A percentile compares a stretch with the other conserved stretches of the same genome.
Conservation (phyloP, 2,888 invertebrate genomes). For the Phyto melanocephala region DNA sequence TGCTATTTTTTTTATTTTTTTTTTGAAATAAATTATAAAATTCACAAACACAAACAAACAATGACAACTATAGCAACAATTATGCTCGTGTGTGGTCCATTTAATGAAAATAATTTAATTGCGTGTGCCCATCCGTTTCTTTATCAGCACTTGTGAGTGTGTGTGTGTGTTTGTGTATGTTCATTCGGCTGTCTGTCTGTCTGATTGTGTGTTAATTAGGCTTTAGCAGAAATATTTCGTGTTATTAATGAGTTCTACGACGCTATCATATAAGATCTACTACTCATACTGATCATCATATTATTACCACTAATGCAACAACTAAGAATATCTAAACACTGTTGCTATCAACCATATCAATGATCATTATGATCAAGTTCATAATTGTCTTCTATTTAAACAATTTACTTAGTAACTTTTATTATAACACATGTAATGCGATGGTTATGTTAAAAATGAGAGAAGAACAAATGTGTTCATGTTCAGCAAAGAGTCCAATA, state of each 20-base stretch:
- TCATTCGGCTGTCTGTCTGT: conserved; percentile 5
- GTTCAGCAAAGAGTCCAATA: conserved; percentile 26
- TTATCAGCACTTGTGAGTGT: too few species aligned
- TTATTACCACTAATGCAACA: neutral
- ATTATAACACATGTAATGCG: neutral
- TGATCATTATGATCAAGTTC: conserved; percentile 31
- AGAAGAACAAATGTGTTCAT: conserved; percentile 34
- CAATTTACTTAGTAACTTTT: neutral
- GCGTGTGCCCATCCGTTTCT: neutral
- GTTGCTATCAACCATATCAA: conserved; percentile 40
- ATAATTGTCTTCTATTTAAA: conserved; percentile 3
- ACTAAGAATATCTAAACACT: neutral
- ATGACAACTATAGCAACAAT: neutral
- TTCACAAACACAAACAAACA: neutral
- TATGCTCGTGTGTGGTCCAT: conserved; percentile 50
- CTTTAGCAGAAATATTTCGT: conserved; percentile 64
- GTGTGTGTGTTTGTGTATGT: conserved; percentile 9
- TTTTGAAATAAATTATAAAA: neutral
- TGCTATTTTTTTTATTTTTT: neutral
- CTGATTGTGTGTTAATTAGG: conserved; percentile 60
- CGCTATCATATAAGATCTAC: conserved; percentile 60
- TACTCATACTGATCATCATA: neutral
- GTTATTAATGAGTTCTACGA: conserved; percentile 62
- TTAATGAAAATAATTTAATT: conserved; percentile 57
- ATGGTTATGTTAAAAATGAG: neutral